These are phyloP conservation scores for Anhinga rufa DNA, from an alignment of 2,113 vertebrate genomes.

Conservation along the genomic window DNA sequence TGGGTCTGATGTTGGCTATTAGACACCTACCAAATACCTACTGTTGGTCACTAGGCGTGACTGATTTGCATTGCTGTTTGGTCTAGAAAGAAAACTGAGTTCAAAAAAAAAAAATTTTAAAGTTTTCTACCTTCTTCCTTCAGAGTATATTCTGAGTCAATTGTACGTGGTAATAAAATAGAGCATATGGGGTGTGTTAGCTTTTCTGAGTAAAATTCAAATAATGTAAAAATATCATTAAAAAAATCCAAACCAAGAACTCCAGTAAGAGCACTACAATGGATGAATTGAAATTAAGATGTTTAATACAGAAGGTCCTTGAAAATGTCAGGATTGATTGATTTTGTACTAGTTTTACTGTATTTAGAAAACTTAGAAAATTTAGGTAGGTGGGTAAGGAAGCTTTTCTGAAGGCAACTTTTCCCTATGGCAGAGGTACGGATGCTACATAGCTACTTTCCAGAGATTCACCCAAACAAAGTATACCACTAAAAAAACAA, in stretches of 20 bases:
- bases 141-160: neutral
- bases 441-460: neutral
- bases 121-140: neutral
- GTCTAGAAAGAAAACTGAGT: neutral
- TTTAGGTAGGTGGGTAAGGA: neutral
- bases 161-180: neutral
- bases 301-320: neutral
- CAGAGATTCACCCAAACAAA: neutral
- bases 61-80: neutral
- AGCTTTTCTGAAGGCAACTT: neutral
- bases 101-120: neutral
- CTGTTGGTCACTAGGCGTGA: fast-evolving
- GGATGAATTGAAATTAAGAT: neutral
- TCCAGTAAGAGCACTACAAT: neutral
- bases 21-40: neutral
- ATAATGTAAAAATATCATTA: neutral
- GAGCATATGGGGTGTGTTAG: neutral
- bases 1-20: neutral
- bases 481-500: neutral
- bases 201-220: neutral
- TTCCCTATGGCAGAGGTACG: neutral
- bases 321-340: neutral
- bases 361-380: neutral
- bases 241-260: neutral
- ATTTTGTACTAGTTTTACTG: neutral